Evolutionary conservation across 1,140 invertebrate genomes (phyloP), one percentile per base, ranked within the genome.

Genomic region (Plutomurus gul): DNA sequence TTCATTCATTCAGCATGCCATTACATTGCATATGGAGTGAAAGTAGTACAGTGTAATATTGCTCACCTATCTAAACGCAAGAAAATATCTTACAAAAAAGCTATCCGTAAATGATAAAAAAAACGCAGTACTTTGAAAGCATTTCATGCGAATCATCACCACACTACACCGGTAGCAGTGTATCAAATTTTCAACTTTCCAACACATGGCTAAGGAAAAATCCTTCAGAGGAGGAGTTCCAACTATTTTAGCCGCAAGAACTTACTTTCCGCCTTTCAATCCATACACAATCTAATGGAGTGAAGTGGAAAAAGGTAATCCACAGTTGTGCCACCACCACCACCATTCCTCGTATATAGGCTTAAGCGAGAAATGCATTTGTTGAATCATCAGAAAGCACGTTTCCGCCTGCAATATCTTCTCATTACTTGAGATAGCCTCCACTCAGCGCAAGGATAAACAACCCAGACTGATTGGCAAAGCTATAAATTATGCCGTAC

Each of bases 391-490:
- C 20, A 22, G 47, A n/a, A n/a, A n/a, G n/a, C 25, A 22, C 25
- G 47, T 51, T 22, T 51, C 25, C 27, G 22, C 13, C 30, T n/a
- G 56, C 56, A 65, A 65, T 65, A 30, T 65, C 27, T 65, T 33
- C 30, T 65, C 56, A 65, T 65, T 65, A 65, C 27, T 65, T 27
- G 56, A 33, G 56, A 65, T 65, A 65, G 13, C n/a, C 27, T 33
- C 2, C n/a, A n/a, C n/a, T n/a, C n/a, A n/a, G n/a, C n/a, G n/a
- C n/a, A 30, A 65, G 56, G 16, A n/a, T 65, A 33, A 65, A 65
- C 56, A 65, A 65, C 56, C 11, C 18, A 13, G 56, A 65, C 56
- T 65, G 56, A 65, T 65, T 65, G 56, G 56, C 16, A 65, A 65
- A 65, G 56, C 18, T n/a, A 65, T 65, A 65, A 65, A 65, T 65